Base-by-base conservation (phyloP, 2,888 invertebrate genomes). In the Drosophila melanosoma region DNA sequence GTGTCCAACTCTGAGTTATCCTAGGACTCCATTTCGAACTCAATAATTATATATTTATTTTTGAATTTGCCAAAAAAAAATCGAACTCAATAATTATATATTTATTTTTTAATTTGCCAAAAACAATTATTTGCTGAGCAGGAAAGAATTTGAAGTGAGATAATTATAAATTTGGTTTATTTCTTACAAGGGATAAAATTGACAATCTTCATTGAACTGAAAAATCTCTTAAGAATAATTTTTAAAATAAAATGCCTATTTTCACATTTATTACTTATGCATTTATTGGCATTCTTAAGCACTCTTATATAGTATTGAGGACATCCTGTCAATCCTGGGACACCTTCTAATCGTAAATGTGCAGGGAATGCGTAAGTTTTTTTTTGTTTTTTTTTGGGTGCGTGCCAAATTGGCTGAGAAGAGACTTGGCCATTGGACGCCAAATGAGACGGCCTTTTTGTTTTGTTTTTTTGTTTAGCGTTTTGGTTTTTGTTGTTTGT, bases 361-460 rank as follows among this genome's bases (percentile, higher is more conserved):
- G 23, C 45, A 61, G 57, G 61, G 53, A 69, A 61, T 54, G n/a
- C 2, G 26, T 4, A 58, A 26, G 11, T 69, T 40, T 71, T 45
- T 3, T 42, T 1, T 40, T n/a, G 0, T 42, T 42, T 52, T 54
- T 20, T 36, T 69, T 72, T 49, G n/a, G 58, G 33, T 76, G 69
- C 74, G 70, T 80, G 82, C 83, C 82, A 82, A 83, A 82, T 82
- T 84, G 85, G 75, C 73, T 69, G 59, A 62, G 62, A 49, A 58
- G 49, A 54, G 63, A 57, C 69, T 70, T 56, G 61, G 58, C 59
- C 42, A 56, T 69, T 49, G 67, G 58, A 52, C 53, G 61, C 61
- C 66, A 71, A 72, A 74, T 56, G 59, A 32, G 51, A 33, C 42
- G 36, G 40, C 38, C 38, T 38, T 69, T 23, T 23, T 23, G 26